A percentile compares a stretch with the other conserved stretches of the same genome.
phyloP scores from a whole-genome alignment of 2,888 invertebrate genomes.

The Willowsia nigromaculata region DNA sequence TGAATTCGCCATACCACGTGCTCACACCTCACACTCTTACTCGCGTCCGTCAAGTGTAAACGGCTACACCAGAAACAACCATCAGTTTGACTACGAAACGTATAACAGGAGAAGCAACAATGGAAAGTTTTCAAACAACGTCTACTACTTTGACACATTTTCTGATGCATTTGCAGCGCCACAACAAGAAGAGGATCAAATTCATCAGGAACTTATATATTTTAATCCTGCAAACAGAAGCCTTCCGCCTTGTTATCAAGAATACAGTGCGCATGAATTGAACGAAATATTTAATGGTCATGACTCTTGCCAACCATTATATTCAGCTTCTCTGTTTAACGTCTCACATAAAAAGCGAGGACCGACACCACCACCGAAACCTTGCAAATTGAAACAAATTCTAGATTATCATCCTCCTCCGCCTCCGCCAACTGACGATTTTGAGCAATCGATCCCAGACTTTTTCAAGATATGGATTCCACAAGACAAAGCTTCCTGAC shows the following conservation, averaged over 20 bases:
- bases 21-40: conserved; percentile 22
- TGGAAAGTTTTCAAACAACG: background rate
- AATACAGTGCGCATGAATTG: background rate
- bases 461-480: conserved; percentile 23
- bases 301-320: background rate
- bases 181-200: conserved; percentile 5
- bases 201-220: too few relatives aligned
- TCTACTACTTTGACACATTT: conserved; percentile 55
- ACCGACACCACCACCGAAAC: conserved; percentile 61
- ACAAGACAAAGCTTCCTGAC: background rate
- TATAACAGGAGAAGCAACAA: background rate
- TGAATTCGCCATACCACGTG: conserved; percentile 59
- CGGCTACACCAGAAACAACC: background rate
- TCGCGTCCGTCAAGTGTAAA: background rate
- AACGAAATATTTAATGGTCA: background rate
- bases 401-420: conserved; percentile 7
- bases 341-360: conserved; percentile 24
- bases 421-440: background rate
- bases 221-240: too few relatives aligned
- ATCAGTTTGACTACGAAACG: background rate
- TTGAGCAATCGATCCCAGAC: conserved; percentile 16
- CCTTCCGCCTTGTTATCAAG: background rate
- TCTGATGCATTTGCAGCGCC: conserved; percentile 43
- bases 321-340: background rate
- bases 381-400: conserved; percentile 17